Percentiles rank a stretch among this genome's conserved stretches.
Conservation (phyloP, 92 coral and sea anemone genomes). For the Epizoanthus illoricatus region DNA sequence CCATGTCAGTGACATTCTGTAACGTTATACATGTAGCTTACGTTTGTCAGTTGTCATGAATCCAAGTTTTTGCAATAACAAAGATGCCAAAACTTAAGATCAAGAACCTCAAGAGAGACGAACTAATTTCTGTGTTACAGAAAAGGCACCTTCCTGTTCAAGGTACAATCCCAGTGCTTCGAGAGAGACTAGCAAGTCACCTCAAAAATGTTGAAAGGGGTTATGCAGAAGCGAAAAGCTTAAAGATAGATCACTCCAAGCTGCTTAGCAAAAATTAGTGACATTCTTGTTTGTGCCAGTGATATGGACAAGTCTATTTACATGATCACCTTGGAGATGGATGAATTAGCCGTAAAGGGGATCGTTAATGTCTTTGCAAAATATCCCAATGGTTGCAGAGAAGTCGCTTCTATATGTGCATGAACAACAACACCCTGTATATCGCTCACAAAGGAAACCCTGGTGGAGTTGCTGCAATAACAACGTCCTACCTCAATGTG, state of each 20-base stretch:
- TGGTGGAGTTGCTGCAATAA: constrained; percentile 34
- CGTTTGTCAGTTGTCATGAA: too few relatives aligned
- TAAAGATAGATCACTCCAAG: constrained; percentile 32
- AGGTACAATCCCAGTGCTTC: constrained; percentile 46
- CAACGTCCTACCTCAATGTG: constrained; percentile 36
- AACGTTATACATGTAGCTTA: too few relatives aligned
- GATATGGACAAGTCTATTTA: constrained; percentile 18
- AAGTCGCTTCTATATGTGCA: constrained; percentile 33
- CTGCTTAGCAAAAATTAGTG: constrained; percentile 40
- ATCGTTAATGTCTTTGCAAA: constrained; percentile 5
- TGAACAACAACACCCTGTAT: constrained; percentile 27
- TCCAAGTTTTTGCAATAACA: constrained; percentile 32
- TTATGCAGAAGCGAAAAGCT: constrained; percentile 19
- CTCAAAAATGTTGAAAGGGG: constrained; percentile 21
- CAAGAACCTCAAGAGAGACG: constrained; percentile 32
- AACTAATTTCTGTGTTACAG: constrained; percentile 30
- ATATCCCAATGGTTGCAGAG: constrained; percentile 29
- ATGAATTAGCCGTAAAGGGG: neutral
- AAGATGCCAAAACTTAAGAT: constrained; percentile 31
- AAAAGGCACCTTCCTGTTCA: constrained; percentile 32
- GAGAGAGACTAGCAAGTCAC: constrained; percentile 30
- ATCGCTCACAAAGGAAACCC: constrained; percentile 32
- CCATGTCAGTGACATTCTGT: constrained; percentile 31
- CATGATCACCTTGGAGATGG: constrained; percentile 41
- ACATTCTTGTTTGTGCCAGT: constrained; percentile 39